Conservation (phyloP, 2,888 invertebrate genomes). For the Notocelia uddmanniana region DNA sequence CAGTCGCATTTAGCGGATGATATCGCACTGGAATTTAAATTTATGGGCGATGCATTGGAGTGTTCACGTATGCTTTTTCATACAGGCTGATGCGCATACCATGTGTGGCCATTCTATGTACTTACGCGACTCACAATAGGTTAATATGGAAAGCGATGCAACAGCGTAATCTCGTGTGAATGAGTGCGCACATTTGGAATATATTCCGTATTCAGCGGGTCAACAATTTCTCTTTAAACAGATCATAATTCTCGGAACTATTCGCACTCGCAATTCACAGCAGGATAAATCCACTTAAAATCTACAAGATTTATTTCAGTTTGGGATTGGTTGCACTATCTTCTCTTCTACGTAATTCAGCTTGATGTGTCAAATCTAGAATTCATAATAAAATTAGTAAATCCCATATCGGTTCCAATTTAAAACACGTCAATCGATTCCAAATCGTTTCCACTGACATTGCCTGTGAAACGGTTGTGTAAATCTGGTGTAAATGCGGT, state of each 20-base stretch:
- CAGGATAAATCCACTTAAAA: too few relatives aligned
- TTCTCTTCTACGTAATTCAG: not conserved
- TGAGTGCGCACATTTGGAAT: not conserved
- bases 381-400: not conserved
- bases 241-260: not conserved
- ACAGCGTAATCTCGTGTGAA: not conserved
- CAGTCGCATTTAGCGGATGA: not conserved
- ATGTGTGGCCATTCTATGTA: not conserved
- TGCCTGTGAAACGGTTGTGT: too few relatives aligned
- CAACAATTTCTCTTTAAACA: conserved; percentile 2
- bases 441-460: too few relatives aligned
- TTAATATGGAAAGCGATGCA: not conserved
- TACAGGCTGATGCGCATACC: not conserved
- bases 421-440: too few relatives aligned
- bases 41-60: not conserved
- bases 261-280: not conserved
- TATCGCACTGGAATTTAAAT: not conserved
- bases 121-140: not conserved
- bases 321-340: not conserved
- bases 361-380: not conserved
- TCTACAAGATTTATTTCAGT: not conserved
- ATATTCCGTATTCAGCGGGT: not conserved
- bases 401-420: not conserved
- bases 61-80: not conserved
- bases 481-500: too few relatives aligned